Percentiles rank a stretch among this genome's conserved stretches.
Conservation (phyloP, 2,888 invertebrate genomes). For the Acleris sparsana region DNA sequence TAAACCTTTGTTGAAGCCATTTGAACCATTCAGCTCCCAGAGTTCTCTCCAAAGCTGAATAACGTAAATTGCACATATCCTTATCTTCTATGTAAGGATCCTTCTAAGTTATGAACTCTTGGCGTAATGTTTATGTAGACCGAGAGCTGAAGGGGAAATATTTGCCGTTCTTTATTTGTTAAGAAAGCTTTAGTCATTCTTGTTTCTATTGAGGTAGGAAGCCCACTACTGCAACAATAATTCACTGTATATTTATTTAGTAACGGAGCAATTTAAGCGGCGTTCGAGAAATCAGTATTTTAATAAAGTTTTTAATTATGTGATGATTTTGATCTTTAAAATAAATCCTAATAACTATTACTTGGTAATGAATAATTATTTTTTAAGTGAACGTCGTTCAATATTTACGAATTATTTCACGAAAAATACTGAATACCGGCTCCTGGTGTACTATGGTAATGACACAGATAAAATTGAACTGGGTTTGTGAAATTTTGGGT, state of each 20-base stretch:
- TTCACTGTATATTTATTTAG: too few species aligned
- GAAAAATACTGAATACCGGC: not conserved
- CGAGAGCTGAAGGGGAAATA: constrained; percentile 30
- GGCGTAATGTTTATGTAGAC: constrained; percentile 45
- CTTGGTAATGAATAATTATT: too few species aligned
- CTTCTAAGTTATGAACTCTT: constrained; percentile 65
- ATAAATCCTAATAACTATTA: too few species aligned
- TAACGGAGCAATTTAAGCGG: too few species aligned
- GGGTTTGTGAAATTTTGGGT: constrained; percentile 30
- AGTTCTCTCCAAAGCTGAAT: constrained; percentile 44
- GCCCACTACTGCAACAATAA: too few species aligned
- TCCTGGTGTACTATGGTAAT: constrained; percentile 32
- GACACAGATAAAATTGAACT: constrained; percentile 36
- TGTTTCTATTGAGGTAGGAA: too few species aligned
- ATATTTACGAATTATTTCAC: not conserved
- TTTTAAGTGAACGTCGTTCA: not conserved
- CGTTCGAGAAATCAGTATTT: too few species aligned
- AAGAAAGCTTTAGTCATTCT: too few species aligned
- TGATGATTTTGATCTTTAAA: too few species aligned
- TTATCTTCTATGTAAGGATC: constrained; percentile 50
- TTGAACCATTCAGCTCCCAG: constrained; percentile 49
- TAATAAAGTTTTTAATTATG: too few species aligned
- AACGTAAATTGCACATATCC: constrained; percentile 67
- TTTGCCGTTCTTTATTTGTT: not conserved
- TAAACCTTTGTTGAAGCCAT: constrained; percentile 60